phyloP scores from a whole-genome alignment of 2,797 vertebrate genomes.

The Sebastes trivittatus region DNA sequence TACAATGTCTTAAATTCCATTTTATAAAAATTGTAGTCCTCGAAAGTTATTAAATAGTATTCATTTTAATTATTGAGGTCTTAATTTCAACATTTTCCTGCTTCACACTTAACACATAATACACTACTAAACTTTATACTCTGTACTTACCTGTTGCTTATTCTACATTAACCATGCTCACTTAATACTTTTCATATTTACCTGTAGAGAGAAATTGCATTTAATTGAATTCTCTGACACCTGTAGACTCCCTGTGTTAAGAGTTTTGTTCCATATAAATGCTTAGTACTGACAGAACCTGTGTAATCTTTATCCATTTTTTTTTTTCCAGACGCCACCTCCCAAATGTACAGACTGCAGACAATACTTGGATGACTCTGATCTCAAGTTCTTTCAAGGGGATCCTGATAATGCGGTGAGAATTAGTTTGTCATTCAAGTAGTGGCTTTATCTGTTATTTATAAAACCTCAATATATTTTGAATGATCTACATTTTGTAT shows the following conservation, averaged over 20 bases:
- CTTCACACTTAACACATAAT: not conserved
- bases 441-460: not conserved
- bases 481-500: not conserved
- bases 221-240: not conserved
- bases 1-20: not conserved
- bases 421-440: not conserved
- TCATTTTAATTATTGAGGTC: not conserved
- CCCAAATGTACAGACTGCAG: slow-evolving; percentile 92
- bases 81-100: not conserved
- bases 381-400: slow-evolving; percentile 95
- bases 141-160: not conserved
- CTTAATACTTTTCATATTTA: not conserved
- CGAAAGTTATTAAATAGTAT: not conserved
- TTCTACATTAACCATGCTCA: not conserved
- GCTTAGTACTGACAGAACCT: not conserved
- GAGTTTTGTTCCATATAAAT: not conserved
- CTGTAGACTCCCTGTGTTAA: not conserved
- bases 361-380: slow-evolving; percentile 93
- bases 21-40: not conserved
- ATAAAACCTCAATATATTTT: not conserved
- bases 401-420: slow-evolving; percentile 90
- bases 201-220: not conserved
- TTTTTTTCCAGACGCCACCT: slow-evolving; percentile 81
- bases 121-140: not conserved
- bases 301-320: not conserved